phyloP scores from a whole-genome alignment of 2,113 vertebrate genomes.

The Turdus rufiventris region DNA sequence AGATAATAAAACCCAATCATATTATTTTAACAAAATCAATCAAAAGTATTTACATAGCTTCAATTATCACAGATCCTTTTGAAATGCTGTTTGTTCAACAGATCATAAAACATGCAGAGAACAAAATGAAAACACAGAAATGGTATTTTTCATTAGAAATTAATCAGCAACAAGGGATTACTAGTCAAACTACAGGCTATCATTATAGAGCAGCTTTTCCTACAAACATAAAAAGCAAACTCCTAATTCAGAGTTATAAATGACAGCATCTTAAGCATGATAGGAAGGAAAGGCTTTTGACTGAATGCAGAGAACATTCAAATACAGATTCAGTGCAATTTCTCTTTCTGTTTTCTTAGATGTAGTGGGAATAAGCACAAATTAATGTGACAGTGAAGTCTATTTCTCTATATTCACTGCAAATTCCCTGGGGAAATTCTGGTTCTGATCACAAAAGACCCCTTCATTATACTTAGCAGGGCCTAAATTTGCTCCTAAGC shows the following conservation, averaged over 20 bases:
- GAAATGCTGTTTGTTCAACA: not conserved
- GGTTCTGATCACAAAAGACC: not conserved
- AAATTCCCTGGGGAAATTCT: not conserved
- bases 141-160: slow-evolving; percentile 30
- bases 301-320: not conserved
- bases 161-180: not conserved
- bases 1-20: not conserved
- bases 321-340: not conserved
- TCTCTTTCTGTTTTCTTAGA: not conserved
- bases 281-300: not conserved
- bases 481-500: not conserved
- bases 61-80: not conserved
- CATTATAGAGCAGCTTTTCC: not conserved
- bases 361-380: not conserved
- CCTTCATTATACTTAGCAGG: not conserved
- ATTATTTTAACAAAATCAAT: not conserved
- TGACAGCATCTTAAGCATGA: not conserved
- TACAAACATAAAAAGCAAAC: not conserved
- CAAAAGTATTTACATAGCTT: not conserved
- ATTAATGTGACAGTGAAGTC: not conserved
- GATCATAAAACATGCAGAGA: not conserved
- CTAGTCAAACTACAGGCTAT: slow-evolving; percentile 39
- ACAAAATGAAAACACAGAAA: not conserved
- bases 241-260: slow-evolving; percentile 38
- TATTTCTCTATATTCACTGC: not conserved